Base-by-base conservation (phyloP, 2,888 invertebrate genomes). In the Pristionchus arcanus region DNA sequence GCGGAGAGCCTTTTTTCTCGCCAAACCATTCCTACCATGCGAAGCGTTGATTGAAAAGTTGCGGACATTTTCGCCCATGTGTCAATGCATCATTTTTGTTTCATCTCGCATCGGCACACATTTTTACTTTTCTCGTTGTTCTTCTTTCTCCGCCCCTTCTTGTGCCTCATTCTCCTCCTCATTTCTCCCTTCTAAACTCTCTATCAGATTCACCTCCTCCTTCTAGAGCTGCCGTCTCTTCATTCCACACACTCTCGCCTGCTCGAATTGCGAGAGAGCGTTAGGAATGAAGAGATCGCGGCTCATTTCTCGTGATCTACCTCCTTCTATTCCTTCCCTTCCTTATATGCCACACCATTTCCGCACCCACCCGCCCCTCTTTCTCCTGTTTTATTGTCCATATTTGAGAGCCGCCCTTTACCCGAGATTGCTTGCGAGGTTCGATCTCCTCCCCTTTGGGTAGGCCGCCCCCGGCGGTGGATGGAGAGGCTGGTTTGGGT, bases 161-260 rank as follows among this genome's bases (percentile, higher is more conserved):
- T 28, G 49, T 55, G 28, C 81, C 81, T 42, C 49, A n/a, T n/a
- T n/a, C 81, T 31, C 84, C 31, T 25, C 55, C 84, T 53, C 55
- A 83, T 49, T n/a, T 49, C 77, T 49, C 34, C 28, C 53, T 42
- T 53, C 53, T 77, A 21, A 77, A 25, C 77, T 83, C 83, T n/a
- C 31, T n/a, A n/a, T 49, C 49, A 55, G 83, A 83, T 55, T 83
- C 81, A 53, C 49, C 84, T 85, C 84, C 49, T 59, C 84, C 25
- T 59, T 28, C 53, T 28, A n/a, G n/a, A n/a, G n/a, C n/a, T n/a
- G n/a, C n/a, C n/a, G n/a, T n/a, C n/a, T n/a, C n/a, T n/a, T n/a
- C n/a, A n/a, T n/a, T n/a, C n/a, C n/a, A n/a, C n/a, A n/a, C n/a
- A n/a, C n/a, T n/a, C n/a, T n/a, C n/a, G n/a, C n/a, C n/a, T n/a